These are phyloP conservation scores for Anniella stebbinsi DNA, from an alignment of 2,797 vertebrate genomes.

Conservation along the genomic window DNA sequence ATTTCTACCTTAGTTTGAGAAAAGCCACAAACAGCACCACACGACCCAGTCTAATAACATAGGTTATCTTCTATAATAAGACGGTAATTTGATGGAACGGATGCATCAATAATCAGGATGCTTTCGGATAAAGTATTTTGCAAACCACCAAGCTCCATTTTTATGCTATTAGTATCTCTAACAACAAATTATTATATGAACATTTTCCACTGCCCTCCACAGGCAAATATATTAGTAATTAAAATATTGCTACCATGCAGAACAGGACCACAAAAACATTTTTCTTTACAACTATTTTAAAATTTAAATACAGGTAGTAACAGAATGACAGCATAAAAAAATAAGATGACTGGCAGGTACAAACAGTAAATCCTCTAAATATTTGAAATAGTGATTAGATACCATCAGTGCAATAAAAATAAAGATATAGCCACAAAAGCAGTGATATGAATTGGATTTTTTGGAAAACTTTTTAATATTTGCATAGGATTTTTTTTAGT, in stretches of 20 bases:
- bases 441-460: no score
- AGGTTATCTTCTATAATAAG: neutral
- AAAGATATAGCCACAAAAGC: slow-evolving; percentile 10
- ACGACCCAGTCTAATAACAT: neutral
- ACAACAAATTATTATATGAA: neutral
- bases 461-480: no score
- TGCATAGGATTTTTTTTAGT: no score
- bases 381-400: neutral
- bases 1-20: neutral
- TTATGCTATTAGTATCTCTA: neutral
- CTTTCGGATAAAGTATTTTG: neutral
- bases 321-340: slow-evolving; percentile 21
- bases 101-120: neutral
- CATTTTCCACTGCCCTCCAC: neutral
- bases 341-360: neutral
- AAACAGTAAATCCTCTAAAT: neutral
- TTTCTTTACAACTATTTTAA: neutral
- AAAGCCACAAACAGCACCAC: neutral
- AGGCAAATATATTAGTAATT: neutral
- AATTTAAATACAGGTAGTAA: neutral
- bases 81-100: neutral
- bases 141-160: neutral
- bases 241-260: neutral
- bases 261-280: neutral
- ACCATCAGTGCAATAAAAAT: neutral